Percentiles rank a stretch among this genome's conserved stretches.
phyloP scores from a whole-genome alignment of 2,888 invertebrate species.

The Caenorhabditis wallacei region DNA sequence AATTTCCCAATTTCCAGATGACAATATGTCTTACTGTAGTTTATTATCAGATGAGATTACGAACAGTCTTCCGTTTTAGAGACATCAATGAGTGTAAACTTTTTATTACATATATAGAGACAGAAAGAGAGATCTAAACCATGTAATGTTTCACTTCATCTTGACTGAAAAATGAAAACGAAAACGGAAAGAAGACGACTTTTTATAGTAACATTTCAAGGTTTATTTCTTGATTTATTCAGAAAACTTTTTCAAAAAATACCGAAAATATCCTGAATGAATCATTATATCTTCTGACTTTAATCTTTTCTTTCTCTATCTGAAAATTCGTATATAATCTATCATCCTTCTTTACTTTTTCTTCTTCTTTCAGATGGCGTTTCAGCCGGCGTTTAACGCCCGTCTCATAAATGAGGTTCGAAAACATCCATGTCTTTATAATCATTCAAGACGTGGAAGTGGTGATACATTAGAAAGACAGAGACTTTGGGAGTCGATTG shows the following conservation, averaged over 20 bases:
- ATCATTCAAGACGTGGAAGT: slow-evolving; percentile 78
- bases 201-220: neutral
- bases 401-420: slow-evolving; percentile 79
- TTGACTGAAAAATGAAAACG: slow-evolving; percentile 2
- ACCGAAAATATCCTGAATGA: too few species aligned
- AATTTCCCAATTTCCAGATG: slow-evolving; percentile 33
- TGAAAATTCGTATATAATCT: neutral
- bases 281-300: neutral
- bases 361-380: slow-evolving; percentile 56
- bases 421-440: slow-evolving; percentile 81
- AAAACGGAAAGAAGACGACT: neutral
- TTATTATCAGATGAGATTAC: slow-evolving; percentile 37
- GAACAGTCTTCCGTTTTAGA: slow-evolving; percentile 8
- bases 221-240: neutral
- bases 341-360: slow-evolving; percentile 3
- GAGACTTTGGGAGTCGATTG: slow-evolving; percentile 81
- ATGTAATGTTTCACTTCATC: slow-evolving; percentile 19
- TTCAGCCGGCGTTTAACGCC: slow-evolving; percentile 80
- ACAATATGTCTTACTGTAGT: slow-evolving; percentile 13
- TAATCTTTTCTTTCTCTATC: neutral
- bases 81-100: slow-evolving; percentile 20
- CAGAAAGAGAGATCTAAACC: slow-evolving; percentile 3
- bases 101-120: slow-evolving; percentile 26
- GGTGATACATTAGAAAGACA: slow-evolving; percentile 78
- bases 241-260: neutral